A percentile compares a stretch with the other conserved stretches of the same genome.
These are phyloP conservation scores for Sylvilagus floridanus DNA, from an alignment of 2,797 vertebrate genomes.

Conservation along the genomic window DNA sequence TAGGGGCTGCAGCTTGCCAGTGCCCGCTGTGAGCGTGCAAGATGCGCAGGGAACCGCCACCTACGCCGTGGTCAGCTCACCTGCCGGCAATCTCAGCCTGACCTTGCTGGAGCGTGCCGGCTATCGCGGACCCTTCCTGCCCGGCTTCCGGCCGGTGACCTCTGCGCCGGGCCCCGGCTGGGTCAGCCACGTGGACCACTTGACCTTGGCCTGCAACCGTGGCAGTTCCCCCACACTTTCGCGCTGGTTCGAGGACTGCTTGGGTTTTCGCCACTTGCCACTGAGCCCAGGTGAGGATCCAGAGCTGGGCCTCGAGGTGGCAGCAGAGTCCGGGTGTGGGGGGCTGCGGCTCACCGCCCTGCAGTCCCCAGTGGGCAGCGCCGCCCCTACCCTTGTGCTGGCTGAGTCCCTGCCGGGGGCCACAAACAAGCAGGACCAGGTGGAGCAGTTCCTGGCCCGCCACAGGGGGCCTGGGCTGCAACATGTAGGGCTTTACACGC, in stretches of 20 bases:
- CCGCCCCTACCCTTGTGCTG: constrained; percentile 89
- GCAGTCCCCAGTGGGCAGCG: constrained; percentile 86
- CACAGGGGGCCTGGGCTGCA: constrained; percentile 94
- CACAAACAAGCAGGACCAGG: constrained; percentile 90
- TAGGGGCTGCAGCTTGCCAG: constrained; percentile 90
- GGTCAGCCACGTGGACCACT: constrained; percentile 94
- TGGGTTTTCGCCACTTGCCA: constrained; percentile 93
- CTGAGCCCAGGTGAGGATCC: constrained; percentile 90
- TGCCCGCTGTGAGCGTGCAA: constrained; percentile 90
- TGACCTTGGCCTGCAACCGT: constrained; percentile 92
- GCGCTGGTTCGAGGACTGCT: constrained; percentile 93
- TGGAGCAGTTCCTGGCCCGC: constrained; percentile 93
- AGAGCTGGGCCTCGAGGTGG: constrained; percentile 85
- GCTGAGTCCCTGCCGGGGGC: constrained; percentile 91
- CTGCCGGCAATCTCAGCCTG: constrained; percentile 94
- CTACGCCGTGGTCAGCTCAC: constrained; percentile 91
- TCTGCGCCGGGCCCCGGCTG: constrained; percentile 60
- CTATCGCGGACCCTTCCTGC: constrained; percentile 92
- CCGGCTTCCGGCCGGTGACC: constrained; percentile 89
- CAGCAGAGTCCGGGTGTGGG: constrained; percentile 88
- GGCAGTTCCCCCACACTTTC: constrained; percentile 86
- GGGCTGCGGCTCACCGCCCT: constrained; percentile 94
- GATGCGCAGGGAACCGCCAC: constrained; percentile 89
- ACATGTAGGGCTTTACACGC: constrained; percentile 93
- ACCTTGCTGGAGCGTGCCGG: constrained; percentile 92